These are phyloP conservation scores for Aix galericulata DNA, from an alignment of 2,113 vertebrate species.

Conservation along the genomic window DNA sequence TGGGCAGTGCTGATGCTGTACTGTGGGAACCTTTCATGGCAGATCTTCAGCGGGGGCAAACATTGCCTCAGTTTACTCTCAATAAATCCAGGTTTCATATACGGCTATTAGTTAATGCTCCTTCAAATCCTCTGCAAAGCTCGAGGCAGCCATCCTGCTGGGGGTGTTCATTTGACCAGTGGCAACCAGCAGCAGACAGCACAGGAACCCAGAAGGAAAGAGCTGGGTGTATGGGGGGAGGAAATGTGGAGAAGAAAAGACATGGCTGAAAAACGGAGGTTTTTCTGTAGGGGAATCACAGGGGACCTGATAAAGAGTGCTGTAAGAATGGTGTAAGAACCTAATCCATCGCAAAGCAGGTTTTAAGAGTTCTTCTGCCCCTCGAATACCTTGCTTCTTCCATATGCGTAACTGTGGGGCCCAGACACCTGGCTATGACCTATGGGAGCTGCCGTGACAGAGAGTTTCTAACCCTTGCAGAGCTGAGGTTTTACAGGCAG, in stretches of 20 bases:
- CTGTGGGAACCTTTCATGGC: background rate
- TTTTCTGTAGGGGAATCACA: background rate
- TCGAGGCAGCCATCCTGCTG: background rate
- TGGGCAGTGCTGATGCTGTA: background rate
- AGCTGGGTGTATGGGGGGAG: rapidly evolving
- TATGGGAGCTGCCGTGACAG: background rate
- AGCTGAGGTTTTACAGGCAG: background rate
- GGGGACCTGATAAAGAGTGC: background rate
- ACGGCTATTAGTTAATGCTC: background rate
- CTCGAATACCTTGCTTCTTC: background rate
- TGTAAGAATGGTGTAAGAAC: background rate
- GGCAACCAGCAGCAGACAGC: background rate
- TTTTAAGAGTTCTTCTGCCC: background rate
- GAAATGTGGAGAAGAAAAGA: background rate
- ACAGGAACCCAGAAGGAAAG: background rate
- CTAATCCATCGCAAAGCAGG: background rate
- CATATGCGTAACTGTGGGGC: background rate
- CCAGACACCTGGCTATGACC: background rate
- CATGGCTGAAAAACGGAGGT: background rate
- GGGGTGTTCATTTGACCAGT: background rate
- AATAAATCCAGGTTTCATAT: background rate
- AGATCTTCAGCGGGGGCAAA: rapidly evolving
- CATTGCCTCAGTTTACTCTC: background rate
- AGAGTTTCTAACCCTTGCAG: background rate
- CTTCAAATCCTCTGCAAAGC: background rate